Evolutionary conservation across 2,888 invertebrate species (phyloP).

Genomic region (Panopea generosa): DNA sequence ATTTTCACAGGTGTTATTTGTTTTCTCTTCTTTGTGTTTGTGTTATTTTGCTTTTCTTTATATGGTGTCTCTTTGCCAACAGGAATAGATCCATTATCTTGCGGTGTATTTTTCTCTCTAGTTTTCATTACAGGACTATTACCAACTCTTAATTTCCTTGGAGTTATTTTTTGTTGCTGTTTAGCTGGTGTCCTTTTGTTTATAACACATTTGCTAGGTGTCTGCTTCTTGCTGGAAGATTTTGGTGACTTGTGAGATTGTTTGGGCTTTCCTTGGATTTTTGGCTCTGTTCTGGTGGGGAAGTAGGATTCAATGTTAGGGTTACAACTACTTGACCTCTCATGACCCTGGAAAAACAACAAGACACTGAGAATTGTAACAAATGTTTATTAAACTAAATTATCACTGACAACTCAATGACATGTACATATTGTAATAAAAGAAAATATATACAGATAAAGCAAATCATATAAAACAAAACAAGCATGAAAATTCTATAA

Average conservation of each 20-base stretch:
- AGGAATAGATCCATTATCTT: background rate
- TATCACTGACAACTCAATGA: too few species aligned
- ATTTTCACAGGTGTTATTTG: slow-evolving; percentile 39
- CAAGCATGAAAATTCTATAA: too few species aligned
- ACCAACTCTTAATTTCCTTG: too few species aligned
- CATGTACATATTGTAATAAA: too few species aligned
- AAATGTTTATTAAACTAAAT: slow-evolving; percentile 19
- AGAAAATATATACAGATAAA: too few species aligned
- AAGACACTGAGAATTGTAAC: slow-evolving; percentile 9
- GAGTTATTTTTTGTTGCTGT: too few species aligned
- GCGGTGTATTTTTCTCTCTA: background rate
- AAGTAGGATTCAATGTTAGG: slow-evolving; percentile 6
- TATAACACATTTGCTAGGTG: background rate
- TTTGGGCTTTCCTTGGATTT: background rate
- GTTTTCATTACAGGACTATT: background rate
- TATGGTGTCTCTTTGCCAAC: background rate
- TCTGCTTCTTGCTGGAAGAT: background rate
- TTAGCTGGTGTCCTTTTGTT: slow-evolving; percentile 16
- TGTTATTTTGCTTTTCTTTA: background rate
- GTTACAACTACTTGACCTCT: slow-evolving; percentile 35
- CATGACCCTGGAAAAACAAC: slow-evolving; percentile 50
- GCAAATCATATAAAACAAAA: too few species aligned
- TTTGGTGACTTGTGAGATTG: background rate
- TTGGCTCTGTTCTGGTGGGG: background rate
- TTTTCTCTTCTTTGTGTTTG: slow-evolving; percentile 30